Percentiles rank a stretch among this genome's conserved stretches.
phyloP scores from a whole-genome alignment of 2,888 invertebrate genomes.

The Iphiclides podalirius region DNA sequence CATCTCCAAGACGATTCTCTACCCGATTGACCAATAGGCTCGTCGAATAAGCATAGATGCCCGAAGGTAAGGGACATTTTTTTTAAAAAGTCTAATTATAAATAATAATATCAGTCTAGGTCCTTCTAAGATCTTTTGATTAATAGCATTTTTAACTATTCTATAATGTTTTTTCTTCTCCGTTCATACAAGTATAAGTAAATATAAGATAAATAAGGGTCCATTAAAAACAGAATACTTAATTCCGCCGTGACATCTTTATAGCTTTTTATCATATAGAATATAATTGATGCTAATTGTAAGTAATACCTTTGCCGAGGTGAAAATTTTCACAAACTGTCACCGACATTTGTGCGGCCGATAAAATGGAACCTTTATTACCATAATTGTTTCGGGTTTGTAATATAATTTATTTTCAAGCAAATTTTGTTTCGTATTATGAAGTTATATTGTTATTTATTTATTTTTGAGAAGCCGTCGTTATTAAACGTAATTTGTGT shows the following conservation, averaged over 20 bases:
- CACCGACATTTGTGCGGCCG: slow-evolving; percentile 12
- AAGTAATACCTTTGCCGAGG: slow-evolving; percentile 14
- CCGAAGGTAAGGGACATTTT: too few relatives aligned
- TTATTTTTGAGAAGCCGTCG: not conserved
- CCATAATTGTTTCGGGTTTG: slow-evolving; percentile 12
- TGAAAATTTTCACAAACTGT: slow-evolving; percentile 15
- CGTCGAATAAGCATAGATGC: too few relatives aligned
- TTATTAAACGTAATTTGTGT: too few relatives aligned
- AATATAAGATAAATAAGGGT: slow-evolving; percentile 7
- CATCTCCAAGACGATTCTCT: too few relatives aligned
- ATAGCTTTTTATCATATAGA: not conserved
- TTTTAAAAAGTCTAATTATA: too few relatives aligned
- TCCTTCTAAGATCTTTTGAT: too few relatives aligned
- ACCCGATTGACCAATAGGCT: too few relatives aligned
- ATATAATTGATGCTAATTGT: slow-evolving; percentile 20
- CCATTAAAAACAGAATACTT: not conserved
- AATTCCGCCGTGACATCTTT: not conserved
- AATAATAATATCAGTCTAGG: too few relatives aligned
- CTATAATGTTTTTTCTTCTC: too few relatives aligned
- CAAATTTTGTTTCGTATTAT: not conserved
- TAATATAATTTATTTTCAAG: slow-evolving; percentile 1
- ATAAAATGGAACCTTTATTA: slow-evolving; percentile 13
- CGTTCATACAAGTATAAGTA: too few relatives aligned
- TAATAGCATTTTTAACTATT: too few relatives aligned
- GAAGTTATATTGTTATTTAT: not conserved